Base-by-base conservation (phyloP, 1,140 invertebrate genomes). In the Lysiphlebus fabarum region DNA sequence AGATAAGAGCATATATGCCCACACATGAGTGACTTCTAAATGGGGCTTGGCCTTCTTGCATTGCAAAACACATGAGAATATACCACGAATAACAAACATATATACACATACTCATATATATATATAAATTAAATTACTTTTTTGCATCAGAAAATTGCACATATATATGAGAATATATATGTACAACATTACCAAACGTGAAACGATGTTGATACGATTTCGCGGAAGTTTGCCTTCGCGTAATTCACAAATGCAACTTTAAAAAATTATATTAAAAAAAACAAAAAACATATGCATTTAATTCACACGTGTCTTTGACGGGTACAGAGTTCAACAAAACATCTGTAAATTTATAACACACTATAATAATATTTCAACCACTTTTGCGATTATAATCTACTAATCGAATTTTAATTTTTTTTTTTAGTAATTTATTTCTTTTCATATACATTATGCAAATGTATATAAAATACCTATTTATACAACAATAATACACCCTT, bases 171-270 rank as follows among this genome's bases (percentile, higher is more conserved):
- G 11, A 8, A 38, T 26, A 49, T 33, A 4, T 33, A 47, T 50
- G 7, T 43, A 47, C 48, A 14, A 58, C 10, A 53, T 7, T 12
- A 43, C 42, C 55, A 53, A 59, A 49, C 58, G 45, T 55, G 53
- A 55, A 49, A 51, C 38, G 53, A 12, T 14, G 14, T 37, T 8
- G 40, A 59, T 42, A 60, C 63, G 34, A 48, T 74, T 64, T 74
- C 72, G 71, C 71, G 73, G 74, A 76, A 76, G 67, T 63, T 69
- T 59, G 66, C 67, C 69, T 75, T 74, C 71, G 71, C 64, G 67
- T 69, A 71, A 73, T 69, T 76, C 69, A 26, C 17, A 26, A 26
- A 26, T 26, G 4, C 17, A 26, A 26, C 17, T 26, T 26, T 26
- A 26, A 26, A 26, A 2, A 26, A 26, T 26, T 26, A 26, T 26